Base-by-base conservation (phyloP, 2,113 vertebrate genomes). In the Cyanistes caeruleus region DNA sequence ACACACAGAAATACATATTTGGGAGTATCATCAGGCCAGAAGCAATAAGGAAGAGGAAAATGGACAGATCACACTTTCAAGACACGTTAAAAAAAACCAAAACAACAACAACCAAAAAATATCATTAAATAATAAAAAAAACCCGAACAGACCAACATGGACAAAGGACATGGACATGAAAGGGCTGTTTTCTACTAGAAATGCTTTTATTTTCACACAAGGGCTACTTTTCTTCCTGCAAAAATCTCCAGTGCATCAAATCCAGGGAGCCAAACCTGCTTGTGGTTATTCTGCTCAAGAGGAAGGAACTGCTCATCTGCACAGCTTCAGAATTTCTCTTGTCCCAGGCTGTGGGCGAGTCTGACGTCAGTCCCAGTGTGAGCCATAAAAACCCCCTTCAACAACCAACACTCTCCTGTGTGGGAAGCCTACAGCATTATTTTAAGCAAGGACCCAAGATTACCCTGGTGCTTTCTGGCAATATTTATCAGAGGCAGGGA, bases 381-480 rank as follows among this genome's bases (percentile, higher is more conserved):
- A 93, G 70, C 81, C 78, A 67, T 15, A 76, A 35, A 74, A 89
- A 93, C 80, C 55, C 75, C 86, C 67, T 84, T 78, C 56, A 87
- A 92, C 52, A 80, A 65, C 43, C 53, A 35, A 43, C 37, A 46
- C 60, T 63, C 39, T 22, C 80, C 74, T 75, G 72, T 41, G 88
- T 77, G 62, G 95, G 95, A 95, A 88, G 80, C 88, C 78, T 60
- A 51, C 3, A 25, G 68, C 17, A 49, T 64, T 81, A 91, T 82
- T 92, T 94, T 86, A 95, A 95, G 91, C 72, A 82, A 87, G 49
- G 51, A 78, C 53, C 62, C 70, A 67, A 52, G 68, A 84, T 53
- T 31, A 94, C 53, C 46, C 37, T 43, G 33, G 19, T n/a, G 37
- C 52, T 76, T 84, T 56, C 39, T 58, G 9, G 73, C 37, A 80